Percentiles rank a stretch among this genome's conserved stretches.
Conservation (phyloP, 2,888 invertebrate genomes). For the Ichneumon xanthorius region DNA sequence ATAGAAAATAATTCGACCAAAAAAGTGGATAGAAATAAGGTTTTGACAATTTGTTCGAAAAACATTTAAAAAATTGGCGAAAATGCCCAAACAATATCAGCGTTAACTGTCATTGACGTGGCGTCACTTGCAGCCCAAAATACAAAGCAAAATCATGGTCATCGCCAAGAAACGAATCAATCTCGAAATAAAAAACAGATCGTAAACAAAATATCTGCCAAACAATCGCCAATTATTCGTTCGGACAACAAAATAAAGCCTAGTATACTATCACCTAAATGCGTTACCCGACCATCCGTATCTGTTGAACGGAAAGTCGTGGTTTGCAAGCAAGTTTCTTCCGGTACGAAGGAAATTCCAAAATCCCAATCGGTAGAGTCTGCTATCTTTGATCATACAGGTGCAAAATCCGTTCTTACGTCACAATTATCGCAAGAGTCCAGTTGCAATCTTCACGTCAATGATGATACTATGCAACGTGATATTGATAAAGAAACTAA, state of each 20-base stretch:
- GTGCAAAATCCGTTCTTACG: not conserved
- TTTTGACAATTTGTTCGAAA: not conserved
- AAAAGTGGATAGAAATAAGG: not conserved
- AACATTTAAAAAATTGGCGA: not conserved
- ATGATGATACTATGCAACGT: not conserved
- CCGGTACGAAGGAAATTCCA: not conserved
- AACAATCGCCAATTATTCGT: not conserved
- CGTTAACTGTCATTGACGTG: not conserved
- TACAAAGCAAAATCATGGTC: conserved; percentile 15
- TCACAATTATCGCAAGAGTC: not conserved
- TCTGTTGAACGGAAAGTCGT: not conserved
- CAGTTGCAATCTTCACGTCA: not conserved
- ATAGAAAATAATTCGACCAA: not conserved
- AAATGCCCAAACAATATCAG: not conserved
- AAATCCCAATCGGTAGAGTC: not conserved
- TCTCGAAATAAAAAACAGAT: not conserved
- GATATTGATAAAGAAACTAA: not conserved
- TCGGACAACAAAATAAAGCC: not conserved
- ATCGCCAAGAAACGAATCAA: conserved; percentile 23
- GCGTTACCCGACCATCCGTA: not conserved
- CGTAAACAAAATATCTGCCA: not conserved
- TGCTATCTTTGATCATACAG: not conserved
- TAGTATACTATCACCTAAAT: not conserved
- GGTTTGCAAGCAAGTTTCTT: not conserved
- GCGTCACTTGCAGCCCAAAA: not conserved